Conservation (phyloP, 2,113 vertebrate genomes). For the Anseranas semipalmata region DNA sequence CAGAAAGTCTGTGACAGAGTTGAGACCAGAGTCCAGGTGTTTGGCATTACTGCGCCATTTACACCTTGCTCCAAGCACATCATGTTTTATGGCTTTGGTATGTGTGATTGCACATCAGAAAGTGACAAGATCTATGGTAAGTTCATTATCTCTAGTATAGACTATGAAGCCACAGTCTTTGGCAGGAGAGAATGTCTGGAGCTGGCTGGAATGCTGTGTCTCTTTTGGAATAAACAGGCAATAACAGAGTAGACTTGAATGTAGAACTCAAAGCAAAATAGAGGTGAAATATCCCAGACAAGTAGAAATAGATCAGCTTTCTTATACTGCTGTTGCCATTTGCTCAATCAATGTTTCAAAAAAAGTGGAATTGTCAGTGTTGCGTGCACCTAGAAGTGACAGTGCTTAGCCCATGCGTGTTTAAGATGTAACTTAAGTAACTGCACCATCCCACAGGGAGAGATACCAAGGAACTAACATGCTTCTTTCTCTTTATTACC, state of each 20-base stretch:
- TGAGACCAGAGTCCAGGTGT: background rate
- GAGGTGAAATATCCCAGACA: background rate
- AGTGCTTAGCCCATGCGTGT: background rate
- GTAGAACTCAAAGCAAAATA: background rate
- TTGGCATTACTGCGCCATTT: background rate
- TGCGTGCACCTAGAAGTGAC: background rate
- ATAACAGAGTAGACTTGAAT: background rate
- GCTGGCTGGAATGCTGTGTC: background rate
- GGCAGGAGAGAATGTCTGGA: background rate
- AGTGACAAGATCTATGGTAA: background rate
- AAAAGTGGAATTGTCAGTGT: background rate
- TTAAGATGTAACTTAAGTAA: background rate
- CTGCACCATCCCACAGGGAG: background rate
- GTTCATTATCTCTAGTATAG: background rate
- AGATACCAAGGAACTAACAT: background rate
- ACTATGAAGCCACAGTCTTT: background rate
- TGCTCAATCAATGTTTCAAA: background rate
- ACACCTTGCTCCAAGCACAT: background rate
- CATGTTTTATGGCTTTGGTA: background rate
- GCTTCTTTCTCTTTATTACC: background rate
- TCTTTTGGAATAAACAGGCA: background rate
- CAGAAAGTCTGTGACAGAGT: background rate
- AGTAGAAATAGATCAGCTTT: background rate
- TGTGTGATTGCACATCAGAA: background rate
- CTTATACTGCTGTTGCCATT: background rate